A percentile compares a stretch with the other conserved stretches of the same genome.
Evolutionary conservation across 1,140 invertebrate genomes (phyloP).

Genomic region (Periplaneta americana): DNA sequence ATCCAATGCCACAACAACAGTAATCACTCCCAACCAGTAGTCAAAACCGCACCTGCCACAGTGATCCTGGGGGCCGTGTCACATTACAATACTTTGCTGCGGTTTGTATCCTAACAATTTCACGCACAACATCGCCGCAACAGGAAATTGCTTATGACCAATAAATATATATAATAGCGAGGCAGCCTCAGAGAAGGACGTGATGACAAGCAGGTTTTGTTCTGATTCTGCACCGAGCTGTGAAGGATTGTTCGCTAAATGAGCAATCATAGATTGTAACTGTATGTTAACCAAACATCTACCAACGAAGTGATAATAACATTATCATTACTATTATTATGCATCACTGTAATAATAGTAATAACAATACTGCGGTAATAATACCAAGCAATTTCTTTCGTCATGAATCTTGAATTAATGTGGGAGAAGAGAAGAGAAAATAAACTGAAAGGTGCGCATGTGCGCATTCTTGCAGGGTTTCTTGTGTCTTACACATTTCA

Average conservation of each 20-base stretch:
- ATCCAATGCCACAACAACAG: not conserved
- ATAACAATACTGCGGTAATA: no score
- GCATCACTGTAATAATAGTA: no score
- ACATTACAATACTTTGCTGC: not conserved
- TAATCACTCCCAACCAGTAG: not conserved
- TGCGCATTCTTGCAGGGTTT: no score
- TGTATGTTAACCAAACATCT: not conserved
- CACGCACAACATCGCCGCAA: not conserved
- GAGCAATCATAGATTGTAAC: not conserved
- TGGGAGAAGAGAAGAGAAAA: no score
- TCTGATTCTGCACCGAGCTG: not conserved
- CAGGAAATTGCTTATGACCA: not conserved
- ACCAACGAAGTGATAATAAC: no score
- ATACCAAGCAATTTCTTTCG: no score
- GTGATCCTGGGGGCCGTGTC: not conserved
- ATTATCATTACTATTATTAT: no score
- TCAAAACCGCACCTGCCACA: not conserved
- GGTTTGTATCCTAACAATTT: no score
- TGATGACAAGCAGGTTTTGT: not conserved
- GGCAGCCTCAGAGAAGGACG: not conserved
- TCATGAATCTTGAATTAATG: no score
- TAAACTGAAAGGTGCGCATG: no score
- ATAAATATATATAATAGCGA: not conserved
- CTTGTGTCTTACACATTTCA: no score
- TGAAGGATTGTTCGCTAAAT: not conserved